Evolutionary conservation across 2,888 invertebrate genomes (phyloP).

Genomic region (Drosophila kambysellisi): DNA sequence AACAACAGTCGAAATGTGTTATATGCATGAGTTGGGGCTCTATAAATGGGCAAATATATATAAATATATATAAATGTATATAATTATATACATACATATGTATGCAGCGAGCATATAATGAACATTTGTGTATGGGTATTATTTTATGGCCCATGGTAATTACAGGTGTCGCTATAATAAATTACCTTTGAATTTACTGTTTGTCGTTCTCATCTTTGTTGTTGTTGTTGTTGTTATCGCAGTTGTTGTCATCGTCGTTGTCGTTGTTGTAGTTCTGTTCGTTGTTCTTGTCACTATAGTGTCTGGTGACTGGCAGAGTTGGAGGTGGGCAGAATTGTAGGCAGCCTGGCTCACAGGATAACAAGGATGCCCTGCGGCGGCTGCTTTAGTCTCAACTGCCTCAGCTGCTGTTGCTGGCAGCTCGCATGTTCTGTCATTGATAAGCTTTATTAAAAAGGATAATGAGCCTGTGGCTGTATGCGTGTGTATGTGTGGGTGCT

Average conservation of each 20-base stretch:
- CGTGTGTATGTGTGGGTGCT: constrained; percentile 13
- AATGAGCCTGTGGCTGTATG: constrained; percentile 70
- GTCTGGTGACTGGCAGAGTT: constrained; percentile 14
- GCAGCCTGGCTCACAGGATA: constrained; percentile 44
- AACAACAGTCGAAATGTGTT: constrained; percentile 27
- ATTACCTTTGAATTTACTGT: constrained; percentile 82
- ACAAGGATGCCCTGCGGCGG: constrained; percentile 50
- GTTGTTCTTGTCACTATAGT: constrained; percentile 58
- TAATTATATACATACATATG: constrained; percentile 3
- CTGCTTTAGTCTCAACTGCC: constrained; percentile 33
- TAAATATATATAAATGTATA: constrained; percentile 1
- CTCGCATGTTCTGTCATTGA: constrained; percentile 79
- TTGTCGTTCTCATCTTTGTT: constrained; percentile 64
- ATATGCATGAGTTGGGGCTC: constrained; percentile 14
- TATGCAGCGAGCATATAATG: constrained; percentile 20
- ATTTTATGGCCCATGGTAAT: constrained; percentile 82
- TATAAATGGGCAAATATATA: constrained; percentile 25
- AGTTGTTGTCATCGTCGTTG: constrained; percentile 35
- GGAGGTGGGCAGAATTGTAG: background rate
- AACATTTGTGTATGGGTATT: constrained; percentile 51
- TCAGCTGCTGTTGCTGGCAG: constrained; percentile 70
- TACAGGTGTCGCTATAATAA: constrained; percentile 81
- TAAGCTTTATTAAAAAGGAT: constrained; percentile 82
- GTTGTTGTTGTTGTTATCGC: constrained; percentile 30
- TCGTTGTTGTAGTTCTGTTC: constrained; percentile 30